Evolutionary conservation across 2,888 invertebrate genomes (phyloP), one percentile per base, ranked within the genome.

Genomic region (Craniophora ligustri): DNA sequence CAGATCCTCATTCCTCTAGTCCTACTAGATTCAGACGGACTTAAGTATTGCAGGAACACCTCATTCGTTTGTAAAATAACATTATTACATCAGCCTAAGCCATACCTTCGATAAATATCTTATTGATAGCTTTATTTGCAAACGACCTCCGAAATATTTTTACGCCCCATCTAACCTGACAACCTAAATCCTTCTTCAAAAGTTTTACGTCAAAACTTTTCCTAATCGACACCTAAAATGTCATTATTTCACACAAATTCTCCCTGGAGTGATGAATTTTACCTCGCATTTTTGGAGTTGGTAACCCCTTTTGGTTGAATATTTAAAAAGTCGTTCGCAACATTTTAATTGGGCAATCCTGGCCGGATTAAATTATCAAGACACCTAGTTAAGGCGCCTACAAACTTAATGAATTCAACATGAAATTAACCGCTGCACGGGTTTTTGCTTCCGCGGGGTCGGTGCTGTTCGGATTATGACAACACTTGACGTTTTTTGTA

Each of bases 281-380:
- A 75, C 80, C 84, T 79, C 84, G 87, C 84, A 86, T 90, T 91
- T 90, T 90, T 87, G 82, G 85, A 85, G 83, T 78, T 80, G 82
- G 84, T 87, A 89, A 89, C 89, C 91, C 91, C 88, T 88, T 79
- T 72, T 67, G 67, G 69, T 79, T 76, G 90, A 92, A 92, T 93
- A 93, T 93, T 92, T 93, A 92, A 92, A 93, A 92, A 92, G 90
- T 92, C 92, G 91, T 92, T 89, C 89, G 86, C 83, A 90, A 91
- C 87, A 88, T 87, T 90, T 89, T 92, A 92, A 92, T 92, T 92
- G 93, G 91, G 86, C 89, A 88, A 91, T 88, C 89, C 87, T 81
- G 89, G 77, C 84, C 86, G 91, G 92, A 93, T 93, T 93, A 93
- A 92, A 93, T 92, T 92, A 92, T 93, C 91, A 93, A 92, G 93